Base-by-base conservation (phyloP, 1,140 invertebrate genomes). In the Diorhabda carinulata region DNA sequence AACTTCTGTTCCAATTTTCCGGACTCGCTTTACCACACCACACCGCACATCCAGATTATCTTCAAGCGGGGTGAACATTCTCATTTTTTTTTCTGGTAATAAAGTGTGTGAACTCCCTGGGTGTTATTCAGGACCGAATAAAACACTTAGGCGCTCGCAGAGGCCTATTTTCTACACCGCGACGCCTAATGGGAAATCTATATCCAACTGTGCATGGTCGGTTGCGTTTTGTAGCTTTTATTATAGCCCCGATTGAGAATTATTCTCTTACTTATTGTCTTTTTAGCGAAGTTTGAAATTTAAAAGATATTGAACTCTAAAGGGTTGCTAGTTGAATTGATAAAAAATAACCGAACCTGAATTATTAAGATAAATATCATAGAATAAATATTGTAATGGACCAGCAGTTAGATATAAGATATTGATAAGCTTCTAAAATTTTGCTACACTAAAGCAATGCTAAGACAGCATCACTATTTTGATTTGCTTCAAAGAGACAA, bases 131-230 rank as follows among this genome's bases (percentile, higher is more conserved):
- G 10, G 7, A 62, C 61, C 25, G 61, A 62, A 44, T 62, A 62
- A 62, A 62, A 62, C 61, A 62, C 61, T 62, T 62, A 62, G 61
- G 47, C 43, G 7, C 10, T 61, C 57, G 66, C 64, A 47, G 70
- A 41, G 62, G 56, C 73, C 70, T 72, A 74, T 73, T 69, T 74
- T 71, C 73, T 72, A 61, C 70, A 63, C 67, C 43, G 68, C 60
- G 57, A 64, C 61, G 45, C 56, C 73, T 74, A 74, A 74, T 74
- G 73, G 73, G 71, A 72, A 74, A 74, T 73, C 73, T 74, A 74
- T 74, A 73, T 68, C 68, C 60, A 56, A 64, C 59, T 69, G 67
- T 68, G 64, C 69, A 71, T 58, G 70, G 70, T 57, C 66, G 44
- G 69, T 70, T 71, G 69, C 63, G 59, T 74, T 73, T 72, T 66